Percentiles rank a stretch among this genome's conserved stretches.
These are phyloP conservation scores for Anodontia alba DNA, from an alignment of 2,888 invertebrate species.

Conservation along the genomic window DNA sequence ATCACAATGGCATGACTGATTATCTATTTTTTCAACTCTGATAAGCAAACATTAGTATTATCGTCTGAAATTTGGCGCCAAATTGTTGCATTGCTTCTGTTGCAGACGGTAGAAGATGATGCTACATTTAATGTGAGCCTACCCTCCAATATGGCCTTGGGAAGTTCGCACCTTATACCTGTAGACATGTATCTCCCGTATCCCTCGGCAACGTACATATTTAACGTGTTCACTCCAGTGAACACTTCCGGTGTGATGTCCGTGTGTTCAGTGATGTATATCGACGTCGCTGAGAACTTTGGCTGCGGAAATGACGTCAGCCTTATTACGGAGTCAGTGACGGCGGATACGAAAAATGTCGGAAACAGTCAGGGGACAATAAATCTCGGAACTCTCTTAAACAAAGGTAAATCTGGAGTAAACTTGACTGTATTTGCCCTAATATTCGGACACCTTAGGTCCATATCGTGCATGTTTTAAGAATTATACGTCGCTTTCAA, in stretches of 20 bases:
- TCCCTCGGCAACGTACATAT: constrained; percentile 55
- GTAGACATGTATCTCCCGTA: constrained; percentile 77
- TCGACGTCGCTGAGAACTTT: constrained; percentile 64
- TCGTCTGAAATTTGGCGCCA: no score
- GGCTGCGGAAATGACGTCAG: constrained; percentile 68
- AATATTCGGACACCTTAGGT: no score
- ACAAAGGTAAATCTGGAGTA: constrained; percentile 79
- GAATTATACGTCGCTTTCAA: no score
- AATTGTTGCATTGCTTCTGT: no score
- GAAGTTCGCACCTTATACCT: constrained; percentile 67
- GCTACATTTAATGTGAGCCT: constrained; percentile 73
- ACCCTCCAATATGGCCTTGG: constrained; percentile 69
- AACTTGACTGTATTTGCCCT: no score
- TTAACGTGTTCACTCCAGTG: constrained; percentile 74
- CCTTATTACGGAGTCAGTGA: neutral
- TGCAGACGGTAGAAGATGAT: constrained; percentile 47
- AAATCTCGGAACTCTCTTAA: constrained; percentile 67
- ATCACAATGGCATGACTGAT: no score
- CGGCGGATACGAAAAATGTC: constrained; percentile 43
- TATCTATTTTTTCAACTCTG: no score
- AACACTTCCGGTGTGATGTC: constrained; percentile 77
- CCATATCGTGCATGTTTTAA: no score
- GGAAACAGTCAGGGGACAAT: constrained; percentile 70
- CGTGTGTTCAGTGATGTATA: constrained; percentile 65
- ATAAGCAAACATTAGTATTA: no score